Conservation (phyloP, 2,797 vertebrate species). For the Dromococcyx pavoninus region DNA sequence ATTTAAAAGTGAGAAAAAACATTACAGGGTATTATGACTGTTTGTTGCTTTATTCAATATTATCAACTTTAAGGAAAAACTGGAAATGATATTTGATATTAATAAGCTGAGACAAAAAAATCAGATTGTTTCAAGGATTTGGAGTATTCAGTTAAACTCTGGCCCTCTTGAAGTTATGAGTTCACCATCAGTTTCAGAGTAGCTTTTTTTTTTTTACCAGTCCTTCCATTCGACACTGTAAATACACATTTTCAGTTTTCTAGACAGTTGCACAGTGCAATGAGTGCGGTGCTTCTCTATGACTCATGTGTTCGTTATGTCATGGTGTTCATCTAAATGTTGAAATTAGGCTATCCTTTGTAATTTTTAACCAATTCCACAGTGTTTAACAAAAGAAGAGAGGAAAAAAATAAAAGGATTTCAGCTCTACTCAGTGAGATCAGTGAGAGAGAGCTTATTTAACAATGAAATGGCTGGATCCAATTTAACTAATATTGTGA, state of each 20-base stretch:
- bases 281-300: background rate
- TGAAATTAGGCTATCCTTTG: background rate
- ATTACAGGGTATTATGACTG: background rate
- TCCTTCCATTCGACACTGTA: background rate
- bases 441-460: background rate
- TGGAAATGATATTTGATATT: background rate
- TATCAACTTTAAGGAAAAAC: background rate
- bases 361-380: background rate
- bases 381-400: background rate
- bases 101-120: background rate
- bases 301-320: background rate
- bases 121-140: background rate
- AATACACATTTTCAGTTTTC: background rate
- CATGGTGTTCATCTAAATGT: background rate
- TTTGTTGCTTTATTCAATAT: background rate
- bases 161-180: background rate
- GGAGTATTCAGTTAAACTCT: background rate
- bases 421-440: background rate
- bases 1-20: background rate
- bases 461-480: background rate
- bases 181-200: background rate
- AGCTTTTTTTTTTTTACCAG: background rate
- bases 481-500: background rate
- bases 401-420: rapidly evolving
- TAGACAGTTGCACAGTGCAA: background rate